Evolutionary conservation across 1,140 invertebrate species (phyloP).

Genomic region (Akabosia matsudoensis): DNA sequence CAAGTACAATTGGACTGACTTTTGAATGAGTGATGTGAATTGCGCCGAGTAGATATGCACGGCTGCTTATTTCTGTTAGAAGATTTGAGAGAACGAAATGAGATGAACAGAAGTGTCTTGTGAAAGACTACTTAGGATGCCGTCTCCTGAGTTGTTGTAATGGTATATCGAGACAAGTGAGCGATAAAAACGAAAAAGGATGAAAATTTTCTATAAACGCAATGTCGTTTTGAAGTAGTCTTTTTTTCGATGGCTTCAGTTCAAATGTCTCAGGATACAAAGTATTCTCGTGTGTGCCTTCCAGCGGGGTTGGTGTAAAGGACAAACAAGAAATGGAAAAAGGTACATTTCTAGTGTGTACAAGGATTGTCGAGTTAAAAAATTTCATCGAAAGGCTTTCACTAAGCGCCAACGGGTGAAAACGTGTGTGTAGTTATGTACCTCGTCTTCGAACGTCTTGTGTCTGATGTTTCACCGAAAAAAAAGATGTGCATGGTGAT

Average conservation of each 20-base stretch:
- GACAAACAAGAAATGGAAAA: too few relatives aligned
- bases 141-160: not conserved
- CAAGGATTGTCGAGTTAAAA: too few relatives aligned
- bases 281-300: not conserved
- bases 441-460: not conserved
- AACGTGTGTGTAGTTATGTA: not conserved
- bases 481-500: not conserved
- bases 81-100: not conserved
- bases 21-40: not conserved
- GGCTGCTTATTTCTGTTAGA: not conserved
- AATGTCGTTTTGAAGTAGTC: slow-evolving; percentile 3
- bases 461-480: too few relatives aligned
- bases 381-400: too few relatives aligned
- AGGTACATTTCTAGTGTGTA: too few relatives aligned
- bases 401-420: not conserved
- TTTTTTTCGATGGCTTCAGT: slow-evolving; percentile 8
- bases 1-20: not conserved
- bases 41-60: not conserved
- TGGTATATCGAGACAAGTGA: not conserved
- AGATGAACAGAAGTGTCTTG: not conserved
- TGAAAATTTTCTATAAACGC: slow-evolving; percentile 13
- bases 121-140: not conserved
- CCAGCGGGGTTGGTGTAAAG: not conserved
- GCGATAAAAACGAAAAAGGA: not conserved
- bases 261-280: not conserved